Evolutionary conservation across 2,888 invertebrate species (phyloP).

Genomic region (Adelphocoris suturalis): DNA sequence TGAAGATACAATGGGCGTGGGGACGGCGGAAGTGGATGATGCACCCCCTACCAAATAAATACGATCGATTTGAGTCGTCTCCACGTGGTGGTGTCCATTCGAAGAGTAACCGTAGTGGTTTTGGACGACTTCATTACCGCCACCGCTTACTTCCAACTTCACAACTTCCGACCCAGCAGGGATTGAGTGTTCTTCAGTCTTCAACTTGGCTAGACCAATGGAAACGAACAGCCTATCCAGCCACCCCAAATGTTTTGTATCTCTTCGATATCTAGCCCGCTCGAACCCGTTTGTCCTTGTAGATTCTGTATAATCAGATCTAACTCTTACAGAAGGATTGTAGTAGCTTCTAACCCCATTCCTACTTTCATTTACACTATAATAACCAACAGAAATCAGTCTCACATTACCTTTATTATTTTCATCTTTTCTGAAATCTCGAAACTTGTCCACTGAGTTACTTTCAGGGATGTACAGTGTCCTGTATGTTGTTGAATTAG

Average conservation of each 20-base stretch:
- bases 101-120: constrained; percentile 9
- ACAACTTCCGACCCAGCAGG: background rate
- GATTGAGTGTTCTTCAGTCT: background rate
- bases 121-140: background rate
- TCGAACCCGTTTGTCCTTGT: background rate
- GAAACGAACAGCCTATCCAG: background rate
- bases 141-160: background rate
- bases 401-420: constrained; percentile 44
- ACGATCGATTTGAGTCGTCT: background rate
- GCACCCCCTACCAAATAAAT: background rate
- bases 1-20: background rate
- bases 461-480: constrained; percentile 31
- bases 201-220: background rate
- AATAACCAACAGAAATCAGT: constrained; percentile 48
- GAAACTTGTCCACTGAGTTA: background rate
- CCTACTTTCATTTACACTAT: constrained; percentile 30
- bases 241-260: background rate
- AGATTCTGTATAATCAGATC: background rate
- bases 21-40: background rate
- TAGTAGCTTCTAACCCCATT: constrained; percentile 34
- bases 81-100: background rate
- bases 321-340: background rate
- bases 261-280: background rate
- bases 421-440: background rate
- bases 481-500: constrained; percentile 39